phyloP scores from a whole-genome alignment of 2,113 vertebrate species.

The Neotoma lepida region DNA sequence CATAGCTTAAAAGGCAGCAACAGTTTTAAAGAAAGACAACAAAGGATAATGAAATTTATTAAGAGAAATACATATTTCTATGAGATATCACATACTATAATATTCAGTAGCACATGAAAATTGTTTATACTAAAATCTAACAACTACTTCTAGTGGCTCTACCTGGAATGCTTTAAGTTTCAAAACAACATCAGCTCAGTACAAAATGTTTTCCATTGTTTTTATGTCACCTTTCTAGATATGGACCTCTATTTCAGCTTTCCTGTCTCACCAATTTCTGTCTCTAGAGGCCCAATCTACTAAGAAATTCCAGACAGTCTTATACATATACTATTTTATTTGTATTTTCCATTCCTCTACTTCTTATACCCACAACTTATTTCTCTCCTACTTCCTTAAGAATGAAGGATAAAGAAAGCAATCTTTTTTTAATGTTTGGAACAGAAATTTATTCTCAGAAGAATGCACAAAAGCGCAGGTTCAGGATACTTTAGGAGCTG shows the following conservation, averaged over 20 bases:
- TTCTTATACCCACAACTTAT: constrained; percentile 16
- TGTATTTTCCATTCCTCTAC: not conserved
- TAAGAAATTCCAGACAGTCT: constrained; percentile 26
- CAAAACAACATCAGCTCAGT: not conserved
- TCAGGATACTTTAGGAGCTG: constrained; percentile 77
- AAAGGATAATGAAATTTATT: constrained; percentile 48
- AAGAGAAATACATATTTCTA: not conserved
- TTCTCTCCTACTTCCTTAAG: constrained; percentile 24
- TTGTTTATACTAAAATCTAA: constrained; percentile 2
- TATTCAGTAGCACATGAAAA: not conserved
- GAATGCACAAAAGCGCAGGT: constrained; percentile 78
- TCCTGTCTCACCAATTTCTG: not conserved
- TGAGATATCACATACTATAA: constrained; percentile 40
- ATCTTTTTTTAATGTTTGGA: not conserved
- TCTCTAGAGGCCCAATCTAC: not conserved
- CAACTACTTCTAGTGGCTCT: not conserved
- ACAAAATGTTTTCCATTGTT: not conserved
- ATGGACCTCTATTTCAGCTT: not conserved
- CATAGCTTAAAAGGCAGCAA: too few relatives aligned
- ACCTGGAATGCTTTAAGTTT: constrained; percentile 10
- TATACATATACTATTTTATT: constrained; percentile 33
- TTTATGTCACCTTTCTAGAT: not conserved
- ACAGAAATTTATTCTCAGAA: constrained; percentile 85
- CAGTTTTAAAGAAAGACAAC: too few relatives aligned
- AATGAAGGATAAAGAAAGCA: constrained; percentile 36